These are phyloP conservation scores for Choloepus hoffmanni DNA, from an alignment of 2,113 vertebrate genomes.

Conservation along the genomic window DNA sequence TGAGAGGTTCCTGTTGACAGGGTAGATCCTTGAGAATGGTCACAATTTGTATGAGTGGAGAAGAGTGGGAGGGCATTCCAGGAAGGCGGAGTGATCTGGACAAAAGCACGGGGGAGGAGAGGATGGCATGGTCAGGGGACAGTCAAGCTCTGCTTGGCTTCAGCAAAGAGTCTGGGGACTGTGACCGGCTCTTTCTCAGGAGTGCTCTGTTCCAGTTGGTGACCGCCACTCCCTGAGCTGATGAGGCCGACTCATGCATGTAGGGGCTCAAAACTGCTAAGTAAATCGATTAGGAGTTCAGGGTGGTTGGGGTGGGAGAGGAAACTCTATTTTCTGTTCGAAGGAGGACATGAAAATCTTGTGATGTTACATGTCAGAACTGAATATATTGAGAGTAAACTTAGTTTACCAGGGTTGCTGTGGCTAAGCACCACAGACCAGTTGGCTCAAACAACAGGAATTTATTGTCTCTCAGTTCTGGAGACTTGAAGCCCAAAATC, in stretches of 20 bases:
- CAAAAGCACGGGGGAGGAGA: neutral
- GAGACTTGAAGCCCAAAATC: too few species aligned
- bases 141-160: neutral
- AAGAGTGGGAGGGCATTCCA: neutral
- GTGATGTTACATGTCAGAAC: neutral
- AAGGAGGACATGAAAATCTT: constrained; percentile 6
- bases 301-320: neutral
- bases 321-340: neutral
- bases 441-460: too few species aligned
- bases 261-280: neutral
- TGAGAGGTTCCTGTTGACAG: neutral
- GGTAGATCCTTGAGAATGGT: neutral
- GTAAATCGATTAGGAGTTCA: neutral
- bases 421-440: too few species aligned
- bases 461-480: too few species aligned
- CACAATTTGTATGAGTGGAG: neutral
- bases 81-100: neutral
- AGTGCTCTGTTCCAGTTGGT: neutral
- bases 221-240: neutral
- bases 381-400: neutral
- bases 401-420: too few species aligned
- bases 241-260: neutral
- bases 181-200: neutral
- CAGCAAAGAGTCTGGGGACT: neutral
- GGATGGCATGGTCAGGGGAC: neutral